Evolutionary conservation across 2,888 invertebrate species (phyloP).

Genomic region (Apotomis turbidana): DNA sequence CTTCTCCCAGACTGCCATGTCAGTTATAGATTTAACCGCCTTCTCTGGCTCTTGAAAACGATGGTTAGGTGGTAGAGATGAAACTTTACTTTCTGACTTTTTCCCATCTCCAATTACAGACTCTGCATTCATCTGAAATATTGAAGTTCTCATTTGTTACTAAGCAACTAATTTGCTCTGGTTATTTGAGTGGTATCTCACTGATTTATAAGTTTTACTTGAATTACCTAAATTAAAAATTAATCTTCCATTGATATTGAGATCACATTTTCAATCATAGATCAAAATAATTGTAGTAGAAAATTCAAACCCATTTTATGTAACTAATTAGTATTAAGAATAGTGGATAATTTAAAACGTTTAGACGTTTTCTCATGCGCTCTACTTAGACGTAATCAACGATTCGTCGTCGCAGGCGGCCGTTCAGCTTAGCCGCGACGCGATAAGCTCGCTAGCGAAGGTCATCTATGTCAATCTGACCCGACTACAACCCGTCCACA

Average conservation of each 20-base stretch:
- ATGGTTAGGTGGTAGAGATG: slow-evolving; percentile 81
- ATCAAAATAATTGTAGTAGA: not conserved
- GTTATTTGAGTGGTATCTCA: too few species aligned
- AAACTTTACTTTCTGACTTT: slow-evolving; percentile 50
- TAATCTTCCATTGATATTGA: too few species aligned
- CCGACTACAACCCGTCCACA: slow-evolving; percentile 44
- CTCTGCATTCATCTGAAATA: slow-evolving; percentile 68
- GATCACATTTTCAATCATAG: too few species aligned
- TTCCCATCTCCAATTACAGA: slow-evolving; percentile 68
- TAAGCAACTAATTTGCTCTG: too few species aligned
- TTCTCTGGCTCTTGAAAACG: slow-evolving; percentile 86
- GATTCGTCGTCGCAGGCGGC: slow-evolving; percentile 11
- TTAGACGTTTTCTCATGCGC: slow-evolving; percentile 41
- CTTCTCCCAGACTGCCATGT: slow-evolving; percentile 92
- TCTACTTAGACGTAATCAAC: slow-evolving; percentile 30
- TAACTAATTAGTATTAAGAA: not conserved
- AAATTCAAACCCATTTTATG: not conserved
- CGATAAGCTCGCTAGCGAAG: slow-evolving; percentile 76
- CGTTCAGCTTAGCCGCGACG: slow-evolving; percentile 40
- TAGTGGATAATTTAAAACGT: slow-evolving; percentile 1
- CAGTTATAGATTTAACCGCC: slow-evolving; percentile 85
- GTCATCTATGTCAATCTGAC: slow-evolving; percentile 73
- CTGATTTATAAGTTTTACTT: too few species aligned
- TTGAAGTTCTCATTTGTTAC: not conserved
- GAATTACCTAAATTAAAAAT: too few species aligned